A percentile compares a stretch with the other conserved stretches of the same genome.
phyloP scores from a whole-genome alignment of 1,140 invertebrate species.

The Hypsibius dujardini region DNA sequence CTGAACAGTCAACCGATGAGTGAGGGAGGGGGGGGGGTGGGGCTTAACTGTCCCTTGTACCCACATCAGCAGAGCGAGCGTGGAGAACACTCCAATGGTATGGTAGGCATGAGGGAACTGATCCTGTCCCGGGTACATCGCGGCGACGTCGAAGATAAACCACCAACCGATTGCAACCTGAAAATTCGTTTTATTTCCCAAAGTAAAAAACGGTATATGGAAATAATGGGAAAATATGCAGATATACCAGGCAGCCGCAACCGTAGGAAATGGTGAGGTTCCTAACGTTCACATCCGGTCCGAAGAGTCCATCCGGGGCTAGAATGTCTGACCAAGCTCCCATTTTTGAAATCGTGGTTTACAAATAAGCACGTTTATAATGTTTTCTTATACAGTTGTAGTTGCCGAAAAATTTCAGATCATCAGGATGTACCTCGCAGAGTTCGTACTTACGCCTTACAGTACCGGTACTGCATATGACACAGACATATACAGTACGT shows the following conservation, averaged over 20 bases:
- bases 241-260: background rate
- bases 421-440: too few species aligned
- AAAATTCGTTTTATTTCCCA: background rate
- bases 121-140: background rate
- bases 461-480: too few species aligned
- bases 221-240: too few species aligned
- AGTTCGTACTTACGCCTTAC: too few species aligned
- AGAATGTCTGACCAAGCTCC: background rate
- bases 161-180: background rate
- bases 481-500: too few species aligned
- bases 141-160: background rate
- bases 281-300: background rate
- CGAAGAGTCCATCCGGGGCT: background rate
- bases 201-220: background rate
- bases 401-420: too few species aligned
- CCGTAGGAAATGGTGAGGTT: background rate
- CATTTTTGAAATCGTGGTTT: background rate
- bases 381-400: too few species aligned
- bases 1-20: too few species aligned
- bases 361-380: background rate
- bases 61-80: background rate
- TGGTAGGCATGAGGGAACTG: constrained; percentile 5
- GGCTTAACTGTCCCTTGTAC: too few species aligned
- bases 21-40: too few species aligned
- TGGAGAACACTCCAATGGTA: background rate